phyloP scores from a whole-genome alignment of 2,113 vertebrate genomes.

The Synodontis membranacea region DNA sequence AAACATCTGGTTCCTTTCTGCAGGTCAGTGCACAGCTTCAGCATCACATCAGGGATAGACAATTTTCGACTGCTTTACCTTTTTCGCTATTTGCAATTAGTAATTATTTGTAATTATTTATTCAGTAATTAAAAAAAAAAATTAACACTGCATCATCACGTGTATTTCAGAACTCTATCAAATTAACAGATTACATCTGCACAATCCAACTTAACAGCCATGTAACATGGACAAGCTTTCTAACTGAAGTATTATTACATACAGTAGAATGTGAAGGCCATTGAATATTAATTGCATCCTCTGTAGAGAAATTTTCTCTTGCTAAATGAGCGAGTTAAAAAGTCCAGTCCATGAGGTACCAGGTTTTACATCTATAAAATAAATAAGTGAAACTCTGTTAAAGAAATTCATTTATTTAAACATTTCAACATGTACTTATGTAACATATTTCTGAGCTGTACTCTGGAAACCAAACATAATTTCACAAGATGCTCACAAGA shows the following conservation, averaged over 20 bases:
- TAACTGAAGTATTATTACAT: not conserved
- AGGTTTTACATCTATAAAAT: not conserved
- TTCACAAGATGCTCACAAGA: conserved; percentile 57
- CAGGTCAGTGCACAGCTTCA: not conserved
- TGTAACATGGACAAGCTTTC: not conserved
- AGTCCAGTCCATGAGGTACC: not conserved
- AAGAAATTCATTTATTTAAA: not conserved
- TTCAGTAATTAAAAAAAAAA: too few species aligned
- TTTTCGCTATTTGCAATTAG: not conserved
- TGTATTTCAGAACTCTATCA: not conserved
- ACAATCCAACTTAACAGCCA: not conserved
- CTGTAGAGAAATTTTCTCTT: not conserved
- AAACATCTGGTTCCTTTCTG: not conserved
- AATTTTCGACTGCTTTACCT: not conserved
- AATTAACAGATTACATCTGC: not conserved
- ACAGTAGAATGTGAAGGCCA: not conserved
- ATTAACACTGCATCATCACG: not conserved
- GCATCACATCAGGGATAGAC: not conserved
- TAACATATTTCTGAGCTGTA: not conserved
- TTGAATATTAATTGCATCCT: not conserved
- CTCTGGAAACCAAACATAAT: not conserved
- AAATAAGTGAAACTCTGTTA: not conserved
- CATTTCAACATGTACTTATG: not conserved
- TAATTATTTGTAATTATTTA: too few species aligned
- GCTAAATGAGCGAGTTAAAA: not conserved